A percentile compares a stretch with the other conserved stretches of the same genome.
phyloP scores from a whole-genome alignment of 2,797 vertebrate genomes.

The Todus mexicanus region DNA sequence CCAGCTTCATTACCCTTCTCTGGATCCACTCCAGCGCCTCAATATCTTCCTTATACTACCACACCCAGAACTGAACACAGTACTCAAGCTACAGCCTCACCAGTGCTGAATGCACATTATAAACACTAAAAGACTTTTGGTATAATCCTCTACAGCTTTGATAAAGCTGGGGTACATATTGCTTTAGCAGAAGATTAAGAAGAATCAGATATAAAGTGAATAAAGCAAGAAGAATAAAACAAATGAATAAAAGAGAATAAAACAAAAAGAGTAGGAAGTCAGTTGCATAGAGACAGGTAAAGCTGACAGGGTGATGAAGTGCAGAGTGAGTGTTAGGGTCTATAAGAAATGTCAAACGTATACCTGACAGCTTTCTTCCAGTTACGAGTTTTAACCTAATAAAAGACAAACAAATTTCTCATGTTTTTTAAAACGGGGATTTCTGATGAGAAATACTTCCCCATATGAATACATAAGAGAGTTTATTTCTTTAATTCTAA shows the following conservation, averaged over 20 bases:
- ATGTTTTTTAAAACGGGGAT: background rate
- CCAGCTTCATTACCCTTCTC: no score
- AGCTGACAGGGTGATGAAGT: background rate
- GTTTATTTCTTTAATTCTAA: background rate
- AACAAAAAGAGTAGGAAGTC: background rate
- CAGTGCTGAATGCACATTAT: no score
- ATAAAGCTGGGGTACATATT: background rate
- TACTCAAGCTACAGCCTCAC: no score
- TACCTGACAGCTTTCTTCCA: background rate
- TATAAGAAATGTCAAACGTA: background rate
- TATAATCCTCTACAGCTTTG: background rate
- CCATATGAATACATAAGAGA: background rate
- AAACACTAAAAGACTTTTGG: background rate
- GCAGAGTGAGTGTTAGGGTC: background rate
- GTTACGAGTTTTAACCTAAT: background rate
- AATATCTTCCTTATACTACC: no score
- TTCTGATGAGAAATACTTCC: background rate
- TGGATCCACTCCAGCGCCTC: no score
- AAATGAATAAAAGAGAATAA: background rate
- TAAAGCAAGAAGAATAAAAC: background rate
- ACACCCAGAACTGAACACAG: no score
- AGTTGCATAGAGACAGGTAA: background rate
- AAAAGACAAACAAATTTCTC: background rate
- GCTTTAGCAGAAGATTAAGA: background rate
- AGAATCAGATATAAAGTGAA: background rate